These are phyloP conservation scores for Labroides dimidiatus DNA, from an alignment of 2,797 vertebrate genomes.

Conservation along the genomic window DNA sequence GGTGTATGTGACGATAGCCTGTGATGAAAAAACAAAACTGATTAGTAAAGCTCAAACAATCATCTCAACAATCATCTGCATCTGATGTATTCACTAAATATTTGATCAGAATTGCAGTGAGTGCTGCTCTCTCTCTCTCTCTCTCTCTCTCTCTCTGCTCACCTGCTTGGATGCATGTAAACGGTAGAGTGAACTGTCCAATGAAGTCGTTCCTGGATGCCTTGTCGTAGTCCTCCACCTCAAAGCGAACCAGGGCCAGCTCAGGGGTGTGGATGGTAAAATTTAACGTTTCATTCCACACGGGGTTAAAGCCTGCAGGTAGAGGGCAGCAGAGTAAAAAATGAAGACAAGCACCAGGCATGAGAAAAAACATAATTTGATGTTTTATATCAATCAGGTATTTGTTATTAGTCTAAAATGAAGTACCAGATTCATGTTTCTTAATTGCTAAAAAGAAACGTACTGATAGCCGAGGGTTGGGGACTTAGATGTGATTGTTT, in stretches of 20 bases:
- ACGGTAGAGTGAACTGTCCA: slow-evolving; percentile 90
- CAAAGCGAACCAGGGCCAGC: slow-evolving; percentile 90
- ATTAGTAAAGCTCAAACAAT: too few relatives aligned
- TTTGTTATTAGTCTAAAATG: too few relatives aligned
- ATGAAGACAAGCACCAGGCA: too few relatives aligned
- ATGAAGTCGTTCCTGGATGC: slow-evolving; percentile 90
- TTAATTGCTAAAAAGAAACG: neutral
- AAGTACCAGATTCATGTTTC: too few relatives aligned
- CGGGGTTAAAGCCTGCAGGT: slow-evolving; percentile 92
- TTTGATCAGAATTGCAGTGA: neutral
- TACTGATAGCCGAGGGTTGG: too few relatives aligned
- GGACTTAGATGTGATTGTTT: too few relatives aligned
- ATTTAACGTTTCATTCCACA: slow-evolving; percentile 90
- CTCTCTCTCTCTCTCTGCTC: slow-evolving; percentile 26
- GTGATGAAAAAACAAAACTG: neutral
- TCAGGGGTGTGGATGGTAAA: slow-evolving; percentile 89
- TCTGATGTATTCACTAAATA: neutral
- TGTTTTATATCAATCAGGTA: too few relatives aligned
- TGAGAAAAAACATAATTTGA: too few relatives aligned
- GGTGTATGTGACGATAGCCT: slow-evolving; percentile 92
- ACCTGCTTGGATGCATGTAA: slow-evolving; percentile 88
- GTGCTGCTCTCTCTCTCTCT: neutral
- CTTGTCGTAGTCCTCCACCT: slow-evolving; percentile 90
- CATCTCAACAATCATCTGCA: too few relatives aligned
- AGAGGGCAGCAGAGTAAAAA: slow-evolving; percentile 13